phyloP scores from a whole-genome alignment of 2,888 invertebrate genomes.

The Melanostoma scalare region DNA sequence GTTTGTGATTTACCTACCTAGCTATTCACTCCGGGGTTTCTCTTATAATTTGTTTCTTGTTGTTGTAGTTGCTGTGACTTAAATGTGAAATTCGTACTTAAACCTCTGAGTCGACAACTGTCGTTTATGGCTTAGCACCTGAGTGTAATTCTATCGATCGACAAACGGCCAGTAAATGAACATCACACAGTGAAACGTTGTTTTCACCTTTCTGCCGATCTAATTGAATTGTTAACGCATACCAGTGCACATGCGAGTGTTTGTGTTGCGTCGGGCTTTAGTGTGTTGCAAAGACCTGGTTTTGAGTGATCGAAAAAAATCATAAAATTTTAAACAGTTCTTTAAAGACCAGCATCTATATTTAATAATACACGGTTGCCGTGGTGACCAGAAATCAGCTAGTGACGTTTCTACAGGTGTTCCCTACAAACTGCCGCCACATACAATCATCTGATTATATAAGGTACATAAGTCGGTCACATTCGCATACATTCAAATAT shows the following conservation, averaged over 20 bases:
- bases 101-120: slow-evolving; percentile 42
- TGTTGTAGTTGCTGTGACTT: neutral
- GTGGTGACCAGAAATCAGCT: slow-evolving; percentile 33
- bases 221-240: slow-evolving; percentile 38
- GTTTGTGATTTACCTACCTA: slow-evolving; percentile 36
- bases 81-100: slow-evolving; percentile 42
- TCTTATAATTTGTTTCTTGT: slow-evolving; percentile 19
- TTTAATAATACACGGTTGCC: neutral
- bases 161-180: slow-evolving; percentile 42
- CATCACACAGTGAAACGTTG: slow-evolving; percentile 32
- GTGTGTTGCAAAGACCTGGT: slow-evolving; percentile 16
- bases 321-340: neutral
- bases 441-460: slow-evolving; percentile 61
- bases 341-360: neutral
- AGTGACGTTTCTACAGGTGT: slow-evolving; percentile 65
- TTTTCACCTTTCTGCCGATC: slow-evolving; percentile 44
- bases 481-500: slow-evolving; percentile 22
- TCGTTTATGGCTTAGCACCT: slow-evolving; percentile 58
- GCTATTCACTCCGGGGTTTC: slow-evolving; percentile 12
- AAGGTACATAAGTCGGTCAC: slow-evolving; percentile 47
- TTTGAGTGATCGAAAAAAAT: slow-evolving; percentile 17
- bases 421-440: slow-evolving; percentile 36
- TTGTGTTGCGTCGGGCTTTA: slow-evolving; percentile 15
- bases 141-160: slow-evolving; percentile 46
- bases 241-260: slow-evolving; percentile 26